A percentile compares a stretch with the other conserved stretches of the same genome.
Evolutionary conservation across 2,113 vertebrate genomes (phyloP).

Genomic region (Alaudala cheleensis): DNA sequence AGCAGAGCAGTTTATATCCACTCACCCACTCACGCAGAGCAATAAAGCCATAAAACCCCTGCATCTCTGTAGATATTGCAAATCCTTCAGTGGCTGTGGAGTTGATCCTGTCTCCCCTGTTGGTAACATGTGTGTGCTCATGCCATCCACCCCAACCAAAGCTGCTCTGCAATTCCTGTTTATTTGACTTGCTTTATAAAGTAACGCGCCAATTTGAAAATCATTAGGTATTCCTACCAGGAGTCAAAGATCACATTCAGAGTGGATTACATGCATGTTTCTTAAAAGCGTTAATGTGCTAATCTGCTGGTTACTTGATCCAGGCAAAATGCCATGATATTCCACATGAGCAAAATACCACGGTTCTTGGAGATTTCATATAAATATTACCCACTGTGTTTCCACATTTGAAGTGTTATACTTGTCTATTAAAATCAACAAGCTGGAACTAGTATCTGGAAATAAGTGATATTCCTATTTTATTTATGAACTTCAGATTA

Average conservation of each 20-base stretch:
- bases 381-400: slow-evolving; percentile 90
- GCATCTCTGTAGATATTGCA: neutral
- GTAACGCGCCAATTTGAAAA: slow-evolving; percentile 67
- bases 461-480: slow-evolving; percentile 58
- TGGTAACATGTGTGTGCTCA: neutral
- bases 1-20: neutral
- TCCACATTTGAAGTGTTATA: slow-evolving; percentile 75
- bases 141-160: neutral
- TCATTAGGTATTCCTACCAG: slow-evolving; percentile 76
- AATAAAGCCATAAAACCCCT: neutral
- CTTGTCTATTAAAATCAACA: slow-evolving; percentile 79
- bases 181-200: slow-evolving; percentile 66
- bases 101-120: neutral
- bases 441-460: slow-evolving; percentile 68
- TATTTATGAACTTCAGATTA: slow-evolving; percentile 62
- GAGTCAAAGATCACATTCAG: slow-evolving; percentile 81
- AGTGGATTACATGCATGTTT: slow-evolving; percentile 78
- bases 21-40: neutral
- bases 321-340: slow-evolving; percentile 85
- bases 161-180: slow-evolving; percentile 29
- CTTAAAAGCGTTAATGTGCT: slow-evolving; percentile 92
- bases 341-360: slow-evolving; percentile 77
- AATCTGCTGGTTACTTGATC: slow-evolving; percentile 94
- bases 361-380: slow-evolving; percentile 78
- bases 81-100: neutral